Percentiles rank a stretch among this genome's conserved stretches.
These are phyloP conservation scores for Strigamia crassipes DNA, from an alignment of 2,888 invertebrate species.

Conservation along the genomic window DNA sequence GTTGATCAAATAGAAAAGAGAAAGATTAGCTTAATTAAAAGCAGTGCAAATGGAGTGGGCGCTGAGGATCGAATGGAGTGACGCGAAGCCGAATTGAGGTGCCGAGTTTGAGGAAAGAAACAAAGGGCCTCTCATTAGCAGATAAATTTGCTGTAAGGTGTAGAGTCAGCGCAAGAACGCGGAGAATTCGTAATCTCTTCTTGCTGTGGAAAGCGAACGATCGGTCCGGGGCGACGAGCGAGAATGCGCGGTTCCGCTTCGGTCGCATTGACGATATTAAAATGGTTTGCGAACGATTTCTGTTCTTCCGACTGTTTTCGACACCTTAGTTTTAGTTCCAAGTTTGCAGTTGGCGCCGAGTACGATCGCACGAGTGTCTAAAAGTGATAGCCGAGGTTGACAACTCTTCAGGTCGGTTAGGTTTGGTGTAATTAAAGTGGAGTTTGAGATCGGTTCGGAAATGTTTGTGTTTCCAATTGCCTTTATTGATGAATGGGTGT, in stretches of 20 bases:
- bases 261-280: not conserved
- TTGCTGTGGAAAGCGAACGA: not conserved
- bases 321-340: not conserved
- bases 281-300: not conserved
- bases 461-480: slow-evolving; percentile 40
- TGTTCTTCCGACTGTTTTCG: not conserved
- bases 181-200: slow-evolving; percentile 38
- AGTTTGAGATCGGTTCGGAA: slow-evolving; percentile 22
- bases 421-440: slow-evolving; percentile 35
- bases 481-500: slow-evolving; percentile 40
- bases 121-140: slow-evolving; percentile 23
- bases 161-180: slow-evolving; percentile 39
- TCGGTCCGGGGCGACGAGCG: not conserved
- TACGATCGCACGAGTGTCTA: not conserved
- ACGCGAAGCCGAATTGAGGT: not conserved
- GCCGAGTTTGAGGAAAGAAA: slow-evolving; percentile 1
- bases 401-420: slow-evolving; percentile 11
- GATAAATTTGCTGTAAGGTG: slow-evolving; percentile 33
- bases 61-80: not conserved
- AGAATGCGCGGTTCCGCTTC: not conserved
- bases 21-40: slow-evolving; percentile 34
- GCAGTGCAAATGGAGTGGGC: not conserved
- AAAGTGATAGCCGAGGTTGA: not conserved
- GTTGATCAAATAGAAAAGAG: not conserved
- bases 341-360: not conserved